Evolutionary conservation across 2,113 vertebrate species (phyloP), one percentile per base, ranked within the genome.

Genomic region (Condylura cristata): DNA sequence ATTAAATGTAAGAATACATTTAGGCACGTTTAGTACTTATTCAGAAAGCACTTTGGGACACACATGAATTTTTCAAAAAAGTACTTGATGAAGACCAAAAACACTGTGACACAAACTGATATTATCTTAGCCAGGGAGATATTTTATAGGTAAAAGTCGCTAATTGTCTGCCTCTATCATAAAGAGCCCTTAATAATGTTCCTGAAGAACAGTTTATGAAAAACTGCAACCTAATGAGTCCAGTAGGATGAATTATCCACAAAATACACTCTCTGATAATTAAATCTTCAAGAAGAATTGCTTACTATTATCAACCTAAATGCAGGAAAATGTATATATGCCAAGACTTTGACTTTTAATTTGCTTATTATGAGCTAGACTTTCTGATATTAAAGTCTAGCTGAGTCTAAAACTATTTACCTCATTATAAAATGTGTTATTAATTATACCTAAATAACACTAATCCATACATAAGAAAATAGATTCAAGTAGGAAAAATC

Each of bases 171-270:
- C 28, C 7, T 92, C 32, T 87, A 3, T 89, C 65, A 70, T 94
- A 78, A 91, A 88, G 70, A 94, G 93, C 79, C 8, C 24, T 72
- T 78, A 63, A 68, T 53, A 41, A 39, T 37, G 8, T 44, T 86
- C 37, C 90, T 89, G 26, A 86, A 90, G 80, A 79, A 95, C n/a
- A 63, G 37, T 89, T 94, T 10, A 51, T 82, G 72, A 28, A 68
- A 51, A 94, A 56, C 30, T 68, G 32, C 3, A 83, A 68, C 4
- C 12, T 66, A 82, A 34, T 80, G 94, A 83, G 32, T 61, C 53
- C 11, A 34, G 30, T 7, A 70, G 71, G 70, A n/a, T 84, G 37
- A 90, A 34, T 95, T 71, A 95, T 37, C 56, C 63, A 74, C 68
- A n/a, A 86, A 95, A 86, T 2, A 6, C 1, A 46, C 28, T 14